Evolutionary conservation across 37 sponge, comb jelly and placozoan species (phyloP).

Genomic region (Axinella damicornis): DNA sequence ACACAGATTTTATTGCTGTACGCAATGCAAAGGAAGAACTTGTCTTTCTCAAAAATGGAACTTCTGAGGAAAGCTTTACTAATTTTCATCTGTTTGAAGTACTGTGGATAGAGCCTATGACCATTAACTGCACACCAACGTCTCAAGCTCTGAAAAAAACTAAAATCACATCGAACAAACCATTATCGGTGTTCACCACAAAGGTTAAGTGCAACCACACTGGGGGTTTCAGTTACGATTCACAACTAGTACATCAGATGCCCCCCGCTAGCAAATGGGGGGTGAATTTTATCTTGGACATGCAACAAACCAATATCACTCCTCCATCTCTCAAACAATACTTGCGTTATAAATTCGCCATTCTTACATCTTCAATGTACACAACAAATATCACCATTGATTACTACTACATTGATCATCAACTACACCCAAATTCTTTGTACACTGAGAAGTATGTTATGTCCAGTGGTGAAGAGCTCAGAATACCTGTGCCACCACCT

Average conservation of each 20-base stretch:
- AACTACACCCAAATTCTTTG: too few relatives aligned
- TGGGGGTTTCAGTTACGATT: constrained; percentile 9
- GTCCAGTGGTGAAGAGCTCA: too few relatives aligned
- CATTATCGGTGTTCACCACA: constrained; percentile 33
- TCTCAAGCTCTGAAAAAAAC: background rate
- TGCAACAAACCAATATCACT: background rate
- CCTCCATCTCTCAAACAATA: background rate
- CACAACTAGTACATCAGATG: constrained; percentile 34
- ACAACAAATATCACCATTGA: background rate
- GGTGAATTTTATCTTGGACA: background rate
- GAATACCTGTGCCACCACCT: too few relatives aligned
- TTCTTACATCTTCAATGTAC: background rate
- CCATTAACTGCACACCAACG: background rate
- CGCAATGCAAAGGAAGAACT: background rate
- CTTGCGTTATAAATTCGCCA: background rate
- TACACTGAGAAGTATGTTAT: too few relatives aligned
- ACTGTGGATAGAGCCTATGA: constrained; percentile 30
- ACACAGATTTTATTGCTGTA: background rate
- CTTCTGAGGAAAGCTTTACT: background rate
- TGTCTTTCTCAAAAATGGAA: background rate
- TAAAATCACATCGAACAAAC: background rate
- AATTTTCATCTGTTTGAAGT: background rate
- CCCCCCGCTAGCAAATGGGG: constrained; percentile 4
- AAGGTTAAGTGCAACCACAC: background rate
- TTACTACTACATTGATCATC: background rate